A percentile compares a stretch with the other conserved stretches of the same genome.
These are phyloP conservation scores for Coremacera marginata DNA, from an alignment of 2,888 invertebrate species.

Conservation along the genomic window DNA sequence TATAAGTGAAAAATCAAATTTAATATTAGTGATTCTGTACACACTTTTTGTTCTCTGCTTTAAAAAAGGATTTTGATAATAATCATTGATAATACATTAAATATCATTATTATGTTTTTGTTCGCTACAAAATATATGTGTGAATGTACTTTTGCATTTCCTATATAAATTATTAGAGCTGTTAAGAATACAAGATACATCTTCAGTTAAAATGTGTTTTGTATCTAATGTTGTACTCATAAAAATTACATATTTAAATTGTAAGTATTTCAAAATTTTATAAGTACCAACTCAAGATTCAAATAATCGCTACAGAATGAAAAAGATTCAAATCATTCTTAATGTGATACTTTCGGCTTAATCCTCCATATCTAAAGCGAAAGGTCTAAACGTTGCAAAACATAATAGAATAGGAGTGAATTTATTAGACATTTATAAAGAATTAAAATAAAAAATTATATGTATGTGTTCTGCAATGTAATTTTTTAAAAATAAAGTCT, in stretches of 20 bases:
- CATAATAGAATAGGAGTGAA: conserved; percentile 11
- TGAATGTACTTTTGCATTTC: conserved; percentile 5
- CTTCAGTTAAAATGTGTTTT: conserved; percentile 16
- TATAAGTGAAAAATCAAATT: conserved; percentile 11
- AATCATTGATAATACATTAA: background rate
- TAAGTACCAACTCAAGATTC: conserved; percentile 12
- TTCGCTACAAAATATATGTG: background rate
- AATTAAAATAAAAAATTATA: conserved; percentile 22
- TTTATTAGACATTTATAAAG: conserved; percentile 10
- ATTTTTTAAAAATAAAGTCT: conserved; percentile 18
- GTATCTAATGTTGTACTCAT: conserved; percentile 11
- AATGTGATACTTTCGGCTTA: background rate
- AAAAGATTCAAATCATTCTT: background rate
- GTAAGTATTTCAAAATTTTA: background rate
- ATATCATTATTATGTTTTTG: background rate
- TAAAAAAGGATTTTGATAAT: background rate
- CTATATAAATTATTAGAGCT: background rate
- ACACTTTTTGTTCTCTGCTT: background rate
- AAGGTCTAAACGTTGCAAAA: background rate
- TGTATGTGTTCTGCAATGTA: conserved; percentile 28
- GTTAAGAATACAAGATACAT: background rate
- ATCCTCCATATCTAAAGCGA: background rate
- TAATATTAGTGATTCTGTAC: background rate
- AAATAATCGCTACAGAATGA: conserved; percentile 13
- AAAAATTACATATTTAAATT: conserved; percentile 11